Base-by-base conservation (phyloP, 2,888 invertebrate genomes). In the Apotomis betuletana region DNA sequence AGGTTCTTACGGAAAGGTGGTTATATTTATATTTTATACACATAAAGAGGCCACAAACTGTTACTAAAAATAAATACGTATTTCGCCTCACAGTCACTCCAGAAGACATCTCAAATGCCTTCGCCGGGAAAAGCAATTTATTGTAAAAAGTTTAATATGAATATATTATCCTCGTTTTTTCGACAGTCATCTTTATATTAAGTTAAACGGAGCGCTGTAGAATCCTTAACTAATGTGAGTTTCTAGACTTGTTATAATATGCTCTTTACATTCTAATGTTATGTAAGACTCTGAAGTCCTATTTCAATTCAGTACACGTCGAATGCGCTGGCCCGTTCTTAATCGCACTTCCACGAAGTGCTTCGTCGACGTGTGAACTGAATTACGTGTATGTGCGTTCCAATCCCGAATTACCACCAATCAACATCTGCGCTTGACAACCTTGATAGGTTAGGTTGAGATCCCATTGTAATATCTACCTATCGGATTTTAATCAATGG, bases 381-480 rank as follows among this genome's bases (percentile, higher is more conserved):
- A 54, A 70, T 60, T 65, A 71, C 61, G 57, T 61, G 65, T 69
- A 49, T 57, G 51, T 60, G 67, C 55, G 51, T 61, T n/a, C 61
- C 70, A 61, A 65, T 70, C 55, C 60, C 13, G 55, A 65, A 61
- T 61, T 71, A 60, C 55, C 41, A 67, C 55, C 67, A 46, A 67
- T 67, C 67, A 71, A 60, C 70, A 67, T 67, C 61, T 67, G 67
- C 55, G 27, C 61, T 36, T 64, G 70, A 64, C 41, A 63, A 57
- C 64, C 6, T 5, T 4, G 64, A 36, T 55, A 49, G 58, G 41
- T 6, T 6, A 6, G 6, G 41, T 6, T 41, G 41, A 41, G 6
- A 5, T 6, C 41, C 6, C 41, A 6, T 6, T 5, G 6, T 41
- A 41, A 41, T 6, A 27, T 27, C 27, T 27, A 27, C 27, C 27